phyloP scores from a whole-genome alignment of 2,797 vertebrate genomes.

The Hypotaenidia okinawae region DNA sequence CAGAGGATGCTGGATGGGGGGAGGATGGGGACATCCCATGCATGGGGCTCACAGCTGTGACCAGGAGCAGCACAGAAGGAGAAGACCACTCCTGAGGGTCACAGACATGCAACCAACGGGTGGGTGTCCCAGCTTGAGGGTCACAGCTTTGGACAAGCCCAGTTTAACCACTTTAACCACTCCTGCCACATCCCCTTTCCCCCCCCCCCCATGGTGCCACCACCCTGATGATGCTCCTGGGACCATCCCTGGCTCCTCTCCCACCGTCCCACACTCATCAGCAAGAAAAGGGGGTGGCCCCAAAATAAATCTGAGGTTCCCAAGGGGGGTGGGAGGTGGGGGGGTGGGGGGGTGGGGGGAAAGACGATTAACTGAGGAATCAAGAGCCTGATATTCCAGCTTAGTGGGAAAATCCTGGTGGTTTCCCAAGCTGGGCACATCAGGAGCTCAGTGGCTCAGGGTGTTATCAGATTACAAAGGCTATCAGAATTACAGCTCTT shows the following conservation, averaged over 20 bases:
- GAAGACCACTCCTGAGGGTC: rapidly evolving
- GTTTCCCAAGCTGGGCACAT: constrained; percentile 37
- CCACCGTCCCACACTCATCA: rapidly evolving
- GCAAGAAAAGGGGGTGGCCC: neutral
- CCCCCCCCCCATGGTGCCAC: rapidly evolving
- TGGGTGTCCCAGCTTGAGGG: neutral
- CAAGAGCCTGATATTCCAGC: neutral
- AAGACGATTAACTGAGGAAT: constrained; percentile 10
- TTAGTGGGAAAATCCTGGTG: constrained; percentile 51
- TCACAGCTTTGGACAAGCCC: neutral
- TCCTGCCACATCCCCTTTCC: neutral
- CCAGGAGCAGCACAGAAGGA: neutral
- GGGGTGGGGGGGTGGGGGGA: neutral
- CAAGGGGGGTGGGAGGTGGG: too few species aligned
- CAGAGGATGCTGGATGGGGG: neutral
- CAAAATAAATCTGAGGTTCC: neutral
- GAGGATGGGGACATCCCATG: neutral
- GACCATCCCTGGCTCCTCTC: too few species aligned
- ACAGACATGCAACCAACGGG: rapidly evolving
- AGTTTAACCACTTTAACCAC: too few species aligned
- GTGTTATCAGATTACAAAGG: constrained; percentile 69
- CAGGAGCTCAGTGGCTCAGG: constrained; percentile 26
- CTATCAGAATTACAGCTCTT: constrained; percentile 65
- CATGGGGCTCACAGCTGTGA: rapidly evolving
- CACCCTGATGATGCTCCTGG: rapidly evolving